Base-by-base conservation (phyloP, 1,140 invertebrate species). In the Panulirus ornatus region DNA sequence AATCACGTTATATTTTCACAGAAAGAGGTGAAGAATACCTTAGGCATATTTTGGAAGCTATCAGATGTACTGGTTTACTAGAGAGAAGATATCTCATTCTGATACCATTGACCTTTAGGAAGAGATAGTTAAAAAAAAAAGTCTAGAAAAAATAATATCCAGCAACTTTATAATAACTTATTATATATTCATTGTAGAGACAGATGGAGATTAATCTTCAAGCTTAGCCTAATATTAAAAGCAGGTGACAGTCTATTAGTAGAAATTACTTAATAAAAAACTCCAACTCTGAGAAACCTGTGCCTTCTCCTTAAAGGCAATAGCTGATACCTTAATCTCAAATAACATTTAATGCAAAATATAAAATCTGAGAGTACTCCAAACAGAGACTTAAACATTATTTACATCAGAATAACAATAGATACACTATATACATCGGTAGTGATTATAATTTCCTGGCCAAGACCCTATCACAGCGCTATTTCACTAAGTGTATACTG, bases 381-480 rank as follows among this genome's bases (percentile, higher is more conserved):
- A 40, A 86, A 78, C 51, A 63, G 58, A 22, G 54, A 70, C 40
- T 38, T 11, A 30, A 84, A 84, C 38, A 66, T 40, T 88, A 88
- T 88, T 44, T 88, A 88, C 86, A 88, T 63, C 63, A 85, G 42
- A 51, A 42, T 85, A 88, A 88, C 76, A 81, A 51, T 70, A 70
- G 42, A 30, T 70, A 81, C 40, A 71, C 66, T 78, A 66, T 81
- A 66, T 88, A 88, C 54, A 86, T 76, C 44, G 38, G 81, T 70
- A 40, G 42, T 71, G 63, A 81, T 66, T 22, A 81, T 51, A 27
- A 85, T 76, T n/a, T 38, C 22, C 58, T 88, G 86, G 81, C 86
- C 86, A 88, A 88, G 86, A 88, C 82, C 86, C 51, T 88, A 88
- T 88, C 86, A 88, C 86, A 88, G 86, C 86, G 71, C 71, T 86